phyloP scores from a whole-genome alignment of 2,797 vertebrate genomes.

The Dallia pectoralis region DNA sequence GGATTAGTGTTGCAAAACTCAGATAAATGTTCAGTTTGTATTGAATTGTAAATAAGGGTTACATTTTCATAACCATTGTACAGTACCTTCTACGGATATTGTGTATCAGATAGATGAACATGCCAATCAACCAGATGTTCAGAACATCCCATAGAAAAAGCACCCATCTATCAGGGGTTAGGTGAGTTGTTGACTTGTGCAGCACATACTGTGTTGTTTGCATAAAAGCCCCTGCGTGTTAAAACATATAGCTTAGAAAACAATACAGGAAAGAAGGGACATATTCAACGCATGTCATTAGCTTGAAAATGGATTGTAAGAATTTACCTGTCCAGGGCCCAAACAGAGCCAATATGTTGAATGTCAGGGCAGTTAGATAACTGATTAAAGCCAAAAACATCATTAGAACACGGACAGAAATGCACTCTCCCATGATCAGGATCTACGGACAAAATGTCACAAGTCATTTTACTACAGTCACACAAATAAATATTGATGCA shows the following conservation, averaged over 20 bases:
- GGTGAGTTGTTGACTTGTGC: constrained; percentile 52
- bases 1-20: neutral
- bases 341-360: constrained; percentile 57
- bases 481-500: neutral
- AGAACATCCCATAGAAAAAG: constrained; percentile 64
- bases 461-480: neutral
- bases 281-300: neutral
- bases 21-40: neutral
- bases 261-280: neutral
- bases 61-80: neutral
- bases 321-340: constrained; percentile 55
- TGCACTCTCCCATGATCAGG: constrained; percentile 44
- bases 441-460: constrained; percentile 32
- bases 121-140: constrained; percentile 56
- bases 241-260: constrained; percentile 8
- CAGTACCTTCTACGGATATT: constrained; percentile 63
- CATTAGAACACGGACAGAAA: constrained; percentile 41
- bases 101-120: constrained; percentile 61
- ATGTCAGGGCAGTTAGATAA: constrained; percentile 38
- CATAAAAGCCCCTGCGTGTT: constrained; percentile 56
- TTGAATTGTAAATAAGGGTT: neutral
- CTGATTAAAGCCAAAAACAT: constrained; percentile 51
- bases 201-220: constrained; percentile 57
- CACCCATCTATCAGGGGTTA: constrained; percentile 61
- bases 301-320: neutral